These are phyloP conservation scores for Miniopterus natalensis DNA, from an alignment of 2,113 vertebrate genomes.

Conservation along the genomic window DNA sequence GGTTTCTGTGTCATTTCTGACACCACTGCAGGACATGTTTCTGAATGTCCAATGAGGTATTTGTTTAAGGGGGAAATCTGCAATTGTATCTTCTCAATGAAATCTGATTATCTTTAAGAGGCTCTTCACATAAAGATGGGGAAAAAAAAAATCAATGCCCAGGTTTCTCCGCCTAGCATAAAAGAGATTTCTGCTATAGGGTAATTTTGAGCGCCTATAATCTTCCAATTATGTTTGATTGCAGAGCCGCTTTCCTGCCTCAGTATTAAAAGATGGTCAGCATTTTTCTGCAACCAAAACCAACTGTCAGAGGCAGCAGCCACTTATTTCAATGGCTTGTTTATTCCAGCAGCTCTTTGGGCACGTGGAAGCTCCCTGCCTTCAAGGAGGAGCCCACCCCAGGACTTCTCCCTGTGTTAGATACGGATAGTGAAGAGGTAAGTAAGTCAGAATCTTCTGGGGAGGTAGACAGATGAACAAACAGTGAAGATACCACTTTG, in stretches of 20 bases:
- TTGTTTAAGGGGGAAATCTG: constrained; percentile 24
- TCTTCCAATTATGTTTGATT: constrained; percentile 78
- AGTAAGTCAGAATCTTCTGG: not conserved
- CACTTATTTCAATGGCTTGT: constrained; percentile 59
- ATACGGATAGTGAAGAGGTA: not conserved
- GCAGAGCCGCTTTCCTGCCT: constrained; percentile 58
- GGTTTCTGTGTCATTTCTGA: not conserved
- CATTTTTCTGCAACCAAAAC: constrained; percentile 60
- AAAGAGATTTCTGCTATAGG: constrained; percentile 62
- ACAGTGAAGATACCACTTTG: not conserved
- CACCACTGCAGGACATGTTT: not conserved
- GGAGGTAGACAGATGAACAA: not conserved
- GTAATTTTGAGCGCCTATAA: constrained; percentile 71
- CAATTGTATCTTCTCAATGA: constrained; percentile 56
- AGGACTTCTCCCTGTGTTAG: not conserved
- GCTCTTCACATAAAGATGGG: constrained; percentile 30
- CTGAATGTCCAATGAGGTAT: not conserved
- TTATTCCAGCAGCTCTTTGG: constrained; percentile 25
- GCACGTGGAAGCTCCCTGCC: not conserved
- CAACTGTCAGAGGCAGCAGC: constrained; percentile 49
- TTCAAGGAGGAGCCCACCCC: not conserved
- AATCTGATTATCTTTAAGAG: constrained; percentile 72
- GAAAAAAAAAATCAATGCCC: constrained; percentile 9
- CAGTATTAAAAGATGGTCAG: constrained; percentile 51
- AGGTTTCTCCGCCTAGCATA: constrained; percentile 54